phyloP scores from a whole-genome alignment of 1,140 invertebrate species.

The Eriocheir sinensis region DNA sequence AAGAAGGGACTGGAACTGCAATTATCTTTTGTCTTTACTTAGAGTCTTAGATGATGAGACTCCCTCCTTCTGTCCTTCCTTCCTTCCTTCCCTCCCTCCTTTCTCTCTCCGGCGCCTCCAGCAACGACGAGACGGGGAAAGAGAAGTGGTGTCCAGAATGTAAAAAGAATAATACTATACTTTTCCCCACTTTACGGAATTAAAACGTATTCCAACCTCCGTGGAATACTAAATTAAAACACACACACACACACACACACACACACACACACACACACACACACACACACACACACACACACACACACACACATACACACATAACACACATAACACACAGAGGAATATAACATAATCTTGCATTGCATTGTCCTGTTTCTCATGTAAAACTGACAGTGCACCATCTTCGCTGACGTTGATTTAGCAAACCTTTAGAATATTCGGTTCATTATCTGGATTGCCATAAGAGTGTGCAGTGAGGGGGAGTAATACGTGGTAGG shows the following conservation, averaged over 20 bases:
- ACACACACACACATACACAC: neutral
- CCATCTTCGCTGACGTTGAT: too few species aligned
- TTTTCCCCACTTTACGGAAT: neutral
- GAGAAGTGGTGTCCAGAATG: neutral
- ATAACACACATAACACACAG: neutral
- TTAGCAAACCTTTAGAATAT: too few species aligned
- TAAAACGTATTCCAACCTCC: neutral
- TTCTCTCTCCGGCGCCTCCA: neutral
- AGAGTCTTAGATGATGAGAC: neutral
- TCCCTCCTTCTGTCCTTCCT: too few species aligned
- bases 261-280: constrained; percentile 22
- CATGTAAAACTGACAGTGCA: too few species aligned
- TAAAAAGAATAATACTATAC: neutral
- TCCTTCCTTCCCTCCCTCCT: too few species aligned
- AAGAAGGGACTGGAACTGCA: neutral
- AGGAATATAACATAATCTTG: too few species aligned
- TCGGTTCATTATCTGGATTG: too few species aligned
- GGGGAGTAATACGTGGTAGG: too few species aligned
- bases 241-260: neutral
- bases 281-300: constrained; percentile 21
- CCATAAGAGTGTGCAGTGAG: too few species aligned
- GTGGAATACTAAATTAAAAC: neutral
- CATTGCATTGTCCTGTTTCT: too few species aligned
- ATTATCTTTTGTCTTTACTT: neutral
- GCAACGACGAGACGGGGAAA: neutral